Evolutionary conservation across 2,113 vertebrate genomes (phyloP).

Genomic region (Miniopterus natalensis): DNA sequence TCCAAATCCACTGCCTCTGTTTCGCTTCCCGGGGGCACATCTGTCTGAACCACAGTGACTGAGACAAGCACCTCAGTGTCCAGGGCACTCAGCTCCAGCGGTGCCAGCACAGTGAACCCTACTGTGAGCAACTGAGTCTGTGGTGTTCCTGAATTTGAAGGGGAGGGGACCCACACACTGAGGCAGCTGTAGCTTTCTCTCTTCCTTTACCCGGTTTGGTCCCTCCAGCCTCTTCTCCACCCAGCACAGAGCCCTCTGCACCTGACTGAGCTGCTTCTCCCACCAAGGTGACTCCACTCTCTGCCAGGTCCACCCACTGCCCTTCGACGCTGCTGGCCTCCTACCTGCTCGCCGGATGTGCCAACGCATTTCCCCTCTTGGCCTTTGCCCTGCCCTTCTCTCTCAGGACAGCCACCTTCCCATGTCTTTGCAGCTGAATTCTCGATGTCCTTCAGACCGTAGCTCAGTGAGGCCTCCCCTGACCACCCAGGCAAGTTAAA

Average conservation of each 20-base stretch:
- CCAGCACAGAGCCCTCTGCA: rapidly evolving
- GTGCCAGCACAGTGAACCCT: not conserved
- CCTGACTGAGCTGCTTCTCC: not conserved
- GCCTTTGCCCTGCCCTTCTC: not conserved
- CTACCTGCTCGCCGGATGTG: not conserved
- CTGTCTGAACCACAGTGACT: not conserved
- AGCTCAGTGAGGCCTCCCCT: not conserved
- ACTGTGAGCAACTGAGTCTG: not conserved
- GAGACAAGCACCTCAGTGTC: not conserved
- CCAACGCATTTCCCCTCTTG: rapidly evolving
- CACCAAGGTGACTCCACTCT: rapidly evolving
- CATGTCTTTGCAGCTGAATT: not conserved
- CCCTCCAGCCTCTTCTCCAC: not conserved
- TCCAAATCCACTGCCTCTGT: not conserved
- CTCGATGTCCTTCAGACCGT: not conserved
- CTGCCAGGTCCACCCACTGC: rapidly evolving
- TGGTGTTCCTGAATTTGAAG: not conserved
- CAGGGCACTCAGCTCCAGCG: not conserved
- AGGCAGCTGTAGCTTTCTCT: not conserved
- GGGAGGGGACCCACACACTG: not conserved
- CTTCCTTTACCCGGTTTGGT: not conserved
- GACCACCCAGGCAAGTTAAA: not conserved
- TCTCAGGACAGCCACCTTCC: no score
- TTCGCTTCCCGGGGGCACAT: not conserved
- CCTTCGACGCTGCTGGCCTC: not conserved